A percentile compares a stretch with the other conserved stretches of the same genome.
Evolutionary conservation across 2,888 invertebrate species (phyloP).

Genomic region (Germaria angustata): DNA sequence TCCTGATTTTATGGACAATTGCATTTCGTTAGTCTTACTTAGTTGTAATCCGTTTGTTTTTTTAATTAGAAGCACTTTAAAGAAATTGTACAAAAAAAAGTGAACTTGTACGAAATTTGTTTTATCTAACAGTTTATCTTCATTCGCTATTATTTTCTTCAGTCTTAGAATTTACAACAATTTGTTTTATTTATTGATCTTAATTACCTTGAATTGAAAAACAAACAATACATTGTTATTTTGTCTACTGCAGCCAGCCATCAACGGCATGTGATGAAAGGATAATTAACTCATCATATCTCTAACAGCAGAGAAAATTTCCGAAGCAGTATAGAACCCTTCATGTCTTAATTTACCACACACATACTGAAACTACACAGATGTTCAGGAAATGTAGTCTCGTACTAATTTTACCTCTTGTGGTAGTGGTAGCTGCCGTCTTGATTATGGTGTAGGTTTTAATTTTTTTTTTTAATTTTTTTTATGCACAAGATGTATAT

Average conservation of each 20-base stretch:
- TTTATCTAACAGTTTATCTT: no score
- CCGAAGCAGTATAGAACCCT: conserved; percentile 36
- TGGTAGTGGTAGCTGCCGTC: conserved; percentile 19
- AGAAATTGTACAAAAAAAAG: no score
- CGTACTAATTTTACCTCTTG: neutral
- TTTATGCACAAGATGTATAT: neutral
- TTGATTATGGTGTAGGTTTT: conserved; percentile 11
- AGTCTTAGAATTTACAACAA: neutral
- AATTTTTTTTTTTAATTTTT: no score
- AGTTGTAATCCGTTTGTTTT: no score
- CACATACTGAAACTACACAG: conserved; percentile 49
- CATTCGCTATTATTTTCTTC: neutral
- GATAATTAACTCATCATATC: conserved; percentile 65
- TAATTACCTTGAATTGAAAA: conserved; percentile 25
- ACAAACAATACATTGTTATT: neutral
- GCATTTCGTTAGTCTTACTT: no score
- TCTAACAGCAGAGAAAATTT: neutral
- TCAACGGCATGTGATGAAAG: conserved; percentile 65
- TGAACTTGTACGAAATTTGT: no score
- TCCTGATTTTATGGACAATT: no score
- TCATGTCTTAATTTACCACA: conserved; percentile 66
- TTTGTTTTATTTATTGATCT: conserved; percentile 33
- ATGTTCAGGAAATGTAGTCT: conserved; percentile 50
- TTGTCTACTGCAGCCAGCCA: neutral
- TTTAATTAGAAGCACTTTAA: no score